Percentiles rank a stretch among this genome's conserved stretches.
These are phyloP conservation scores for Ariolimax columbianus DNA, from an alignment of 2,888 invertebrate species.

Conservation along the genomic window DNA sequence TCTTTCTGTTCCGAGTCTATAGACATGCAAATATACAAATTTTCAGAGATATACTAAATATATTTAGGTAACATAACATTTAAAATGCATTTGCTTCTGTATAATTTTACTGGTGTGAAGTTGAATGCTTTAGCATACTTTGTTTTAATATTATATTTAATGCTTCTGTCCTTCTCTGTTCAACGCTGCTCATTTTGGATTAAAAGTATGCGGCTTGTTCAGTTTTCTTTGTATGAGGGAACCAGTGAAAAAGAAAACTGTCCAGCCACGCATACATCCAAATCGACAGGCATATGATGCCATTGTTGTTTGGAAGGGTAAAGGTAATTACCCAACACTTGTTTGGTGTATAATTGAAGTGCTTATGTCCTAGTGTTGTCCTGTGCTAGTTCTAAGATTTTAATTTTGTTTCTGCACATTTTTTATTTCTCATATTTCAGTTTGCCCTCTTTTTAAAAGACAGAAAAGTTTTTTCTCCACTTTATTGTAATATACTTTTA, in stretches of 20 bases:
- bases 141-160: not conserved
- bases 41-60: too few species aligned
- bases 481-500: not conserved
- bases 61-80: not conserved
- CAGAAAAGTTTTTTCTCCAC: not conserved
- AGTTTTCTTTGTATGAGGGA: slow-evolving; percentile 74
- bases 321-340: slow-evolving; percentile 58
- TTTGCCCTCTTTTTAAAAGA: not conserved
- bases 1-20: too few species aligned
- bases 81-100: not conserved
- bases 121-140: not conserved
- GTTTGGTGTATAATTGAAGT: not conserved
- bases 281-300: slow-evolving; percentile 74
- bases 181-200: slow-evolving; percentile 47
- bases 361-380: not conserved
- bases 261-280: slow-evolving; percentile 72
- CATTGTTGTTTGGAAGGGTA: slow-evolving; percentile 76
- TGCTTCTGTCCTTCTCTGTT: not conserved
- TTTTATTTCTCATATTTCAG: not conserved
- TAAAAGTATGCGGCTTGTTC: slow-evolving; percentile 75
- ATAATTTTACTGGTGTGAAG: not conserved
- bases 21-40: too few species aligned
- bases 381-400: not conserved
- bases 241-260: slow-evolving; percentile 64
- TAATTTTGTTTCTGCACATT: not conserved